These are phyloP conservation scores for Poecile montanus DNA, from an alignment of 2,797 vertebrate genomes.

Conservation along the genomic window DNA sequence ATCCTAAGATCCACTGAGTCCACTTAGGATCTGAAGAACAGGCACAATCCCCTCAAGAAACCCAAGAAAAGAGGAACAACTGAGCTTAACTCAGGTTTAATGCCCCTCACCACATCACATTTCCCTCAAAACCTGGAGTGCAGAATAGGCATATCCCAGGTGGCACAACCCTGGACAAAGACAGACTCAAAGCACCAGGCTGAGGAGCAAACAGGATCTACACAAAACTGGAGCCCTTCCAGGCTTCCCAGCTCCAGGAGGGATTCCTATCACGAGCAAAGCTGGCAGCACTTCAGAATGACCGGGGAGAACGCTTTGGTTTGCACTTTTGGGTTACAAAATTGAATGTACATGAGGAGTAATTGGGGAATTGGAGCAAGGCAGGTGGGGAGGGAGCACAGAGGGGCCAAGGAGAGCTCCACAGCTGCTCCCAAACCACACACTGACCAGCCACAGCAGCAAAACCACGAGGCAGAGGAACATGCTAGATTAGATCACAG, in stretches of 20 bases:
- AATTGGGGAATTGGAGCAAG: neutral
- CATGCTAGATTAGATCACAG: neutral
- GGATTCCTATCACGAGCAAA: slow-evolving; percentile 36
- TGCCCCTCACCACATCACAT: neutral
- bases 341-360: neutral
- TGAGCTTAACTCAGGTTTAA: neutral
- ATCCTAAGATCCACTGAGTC: no score
- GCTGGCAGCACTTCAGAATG: neutral
- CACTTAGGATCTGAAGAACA: neutral
- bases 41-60: neutral
- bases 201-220: neutral
- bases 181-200: neutral
- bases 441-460: neutral
- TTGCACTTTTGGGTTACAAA: slow-evolving; percentile 5
- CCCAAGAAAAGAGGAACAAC: neutral
- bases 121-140: neutral
- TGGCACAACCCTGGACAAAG: neutral
- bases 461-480: neutral
- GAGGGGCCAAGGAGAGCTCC: neutral
- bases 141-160: fast-evolving
- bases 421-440: neutral
- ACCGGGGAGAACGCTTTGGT: neutral
- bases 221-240: slow-evolving; percentile 38
- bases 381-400: neutral
- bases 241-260: slow-evolving; percentile 32